A percentile compares a stretch with the other conserved stretches of the same genome.
These are phyloP conservation scores for Mercenaria mercenaria DNA, from an alignment of 1,140 invertebrate genomes.

Conservation along the genomic window DNA sequence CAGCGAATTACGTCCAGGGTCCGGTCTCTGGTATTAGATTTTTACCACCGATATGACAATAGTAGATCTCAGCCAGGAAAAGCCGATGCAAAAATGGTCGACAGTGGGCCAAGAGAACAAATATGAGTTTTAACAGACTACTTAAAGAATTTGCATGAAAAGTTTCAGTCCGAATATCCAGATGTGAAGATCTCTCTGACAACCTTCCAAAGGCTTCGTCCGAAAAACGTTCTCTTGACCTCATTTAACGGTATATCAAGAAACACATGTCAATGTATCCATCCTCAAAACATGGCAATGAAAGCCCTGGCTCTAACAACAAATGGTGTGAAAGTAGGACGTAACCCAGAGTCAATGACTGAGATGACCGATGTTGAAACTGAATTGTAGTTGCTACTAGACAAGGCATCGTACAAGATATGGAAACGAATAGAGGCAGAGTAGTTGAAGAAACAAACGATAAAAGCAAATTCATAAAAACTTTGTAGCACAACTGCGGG, in stretches of 20 bases:
- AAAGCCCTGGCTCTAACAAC: not conserved
- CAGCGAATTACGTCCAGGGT: not conserved
- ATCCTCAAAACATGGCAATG: slow-evolving; percentile 57
- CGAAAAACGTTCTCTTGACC: slow-evolving; percentile 30
- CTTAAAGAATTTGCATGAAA: slow-evolving; percentile 36
- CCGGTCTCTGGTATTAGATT: not conserved
- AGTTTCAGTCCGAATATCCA: not conserved
- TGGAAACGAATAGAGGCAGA: no score
- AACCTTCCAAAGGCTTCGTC: slow-evolving; percentile 36
- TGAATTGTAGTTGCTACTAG: no score
- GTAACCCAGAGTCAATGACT: no score
- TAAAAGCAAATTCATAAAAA: no score
- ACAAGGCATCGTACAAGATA: no score
- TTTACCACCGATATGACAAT: slow-evolving; percentile 12
- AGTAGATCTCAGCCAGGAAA: slow-evolving; percentile 10
- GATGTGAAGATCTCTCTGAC: slow-evolving; percentile 5
- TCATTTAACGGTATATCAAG: slow-evolving; percentile 55
- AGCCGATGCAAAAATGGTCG: not conserved
- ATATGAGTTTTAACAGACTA: slow-evolving; percentile 47
- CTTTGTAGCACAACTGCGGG: no score
- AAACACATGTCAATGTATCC: slow-evolving; percentile 53
- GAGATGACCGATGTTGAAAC: no score
- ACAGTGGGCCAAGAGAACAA: not conserved
- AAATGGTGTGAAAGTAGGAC: not conserved
- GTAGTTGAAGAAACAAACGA: no score